Evolutionary conservation across 2,113 vertebrate species (phyloP).

Genomic region (Chaetops frenatus): DNA sequence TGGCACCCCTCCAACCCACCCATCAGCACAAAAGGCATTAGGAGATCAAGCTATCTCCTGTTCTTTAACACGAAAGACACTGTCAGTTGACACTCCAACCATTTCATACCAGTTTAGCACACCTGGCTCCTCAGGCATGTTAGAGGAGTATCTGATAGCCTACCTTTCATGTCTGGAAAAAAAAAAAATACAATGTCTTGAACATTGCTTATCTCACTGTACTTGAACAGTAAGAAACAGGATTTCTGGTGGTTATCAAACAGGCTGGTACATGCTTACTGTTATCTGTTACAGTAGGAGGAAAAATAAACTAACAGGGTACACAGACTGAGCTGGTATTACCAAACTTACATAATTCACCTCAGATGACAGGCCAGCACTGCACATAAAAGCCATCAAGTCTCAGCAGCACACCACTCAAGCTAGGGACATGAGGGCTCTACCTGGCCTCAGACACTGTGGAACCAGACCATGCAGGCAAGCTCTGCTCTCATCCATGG

Average conservation of each 20-base stretch:
- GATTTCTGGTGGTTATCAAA: neutral
- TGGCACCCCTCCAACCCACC: neutral
- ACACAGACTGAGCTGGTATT: neutral
- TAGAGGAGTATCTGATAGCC: neutral
- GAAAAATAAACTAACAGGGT: neutral
- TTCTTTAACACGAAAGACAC: neutral
- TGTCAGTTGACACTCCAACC: neutral
- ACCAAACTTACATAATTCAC: neutral
- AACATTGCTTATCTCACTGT: neutral
- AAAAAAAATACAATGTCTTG: neutral
- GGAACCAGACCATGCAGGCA: neutral
- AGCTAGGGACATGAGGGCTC: rapidly evolving
- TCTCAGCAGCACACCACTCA: neutral
- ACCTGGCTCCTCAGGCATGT: neutral
- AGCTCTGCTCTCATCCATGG: neutral
- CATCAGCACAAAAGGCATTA: neutral
- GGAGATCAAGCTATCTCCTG: neutral
- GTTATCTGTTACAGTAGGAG: neutral
- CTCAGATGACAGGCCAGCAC: neutral
- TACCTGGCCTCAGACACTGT: neutral
- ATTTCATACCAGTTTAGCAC: neutral
- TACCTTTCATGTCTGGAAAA: neutral
- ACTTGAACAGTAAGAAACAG: neutral
- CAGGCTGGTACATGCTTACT: neutral
- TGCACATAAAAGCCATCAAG: neutral